Evolutionary conservation across 2,888 invertebrate genomes (phyloP).

Genomic region (Epinotia brunnichana): DNA sequence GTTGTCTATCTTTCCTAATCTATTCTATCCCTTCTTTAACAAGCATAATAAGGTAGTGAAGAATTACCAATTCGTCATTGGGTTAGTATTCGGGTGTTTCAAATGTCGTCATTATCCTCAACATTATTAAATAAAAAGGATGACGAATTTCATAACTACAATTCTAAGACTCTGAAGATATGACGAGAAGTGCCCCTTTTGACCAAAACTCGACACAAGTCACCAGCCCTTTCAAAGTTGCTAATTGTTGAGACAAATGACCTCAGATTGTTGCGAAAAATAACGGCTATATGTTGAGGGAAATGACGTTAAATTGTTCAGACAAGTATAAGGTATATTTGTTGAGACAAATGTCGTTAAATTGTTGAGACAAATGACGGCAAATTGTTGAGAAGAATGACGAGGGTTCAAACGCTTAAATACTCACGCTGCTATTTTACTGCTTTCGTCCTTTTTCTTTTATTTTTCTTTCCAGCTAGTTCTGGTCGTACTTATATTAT

Average conservation of each 20-base stretch:
- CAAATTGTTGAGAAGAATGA: background rate
- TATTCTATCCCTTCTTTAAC: constrained; percentile 6
- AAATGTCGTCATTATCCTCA: background rate
- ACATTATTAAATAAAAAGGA: background rate
- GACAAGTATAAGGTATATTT: background rate
- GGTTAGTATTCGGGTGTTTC: background rate
- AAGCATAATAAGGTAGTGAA: background rate
- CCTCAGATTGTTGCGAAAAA: background rate
- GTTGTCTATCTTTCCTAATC: background rate
- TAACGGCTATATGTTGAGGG: too few relatives aligned
- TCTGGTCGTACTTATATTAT: constrained; percentile 67
- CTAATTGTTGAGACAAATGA: background rate
- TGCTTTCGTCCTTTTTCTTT: constrained; percentile 50
- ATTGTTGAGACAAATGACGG: background rate
- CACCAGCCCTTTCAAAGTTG: background rate
- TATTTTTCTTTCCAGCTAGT: constrained; percentile 52
- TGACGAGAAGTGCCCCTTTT: too few relatives aligned
- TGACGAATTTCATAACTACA: background rate
- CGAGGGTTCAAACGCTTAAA: background rate
- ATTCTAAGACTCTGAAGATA: background rate
- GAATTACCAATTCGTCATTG: background rate
- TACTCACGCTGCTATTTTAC: constrained; percentile 46
- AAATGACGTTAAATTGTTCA: background rate
- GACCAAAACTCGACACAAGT: too few relatives aligned
- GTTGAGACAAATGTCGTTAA: too few relatives aligned